Conservation (phyloP, 2,113 vertebrate species). For the Panurus biarmicus region DNA sequence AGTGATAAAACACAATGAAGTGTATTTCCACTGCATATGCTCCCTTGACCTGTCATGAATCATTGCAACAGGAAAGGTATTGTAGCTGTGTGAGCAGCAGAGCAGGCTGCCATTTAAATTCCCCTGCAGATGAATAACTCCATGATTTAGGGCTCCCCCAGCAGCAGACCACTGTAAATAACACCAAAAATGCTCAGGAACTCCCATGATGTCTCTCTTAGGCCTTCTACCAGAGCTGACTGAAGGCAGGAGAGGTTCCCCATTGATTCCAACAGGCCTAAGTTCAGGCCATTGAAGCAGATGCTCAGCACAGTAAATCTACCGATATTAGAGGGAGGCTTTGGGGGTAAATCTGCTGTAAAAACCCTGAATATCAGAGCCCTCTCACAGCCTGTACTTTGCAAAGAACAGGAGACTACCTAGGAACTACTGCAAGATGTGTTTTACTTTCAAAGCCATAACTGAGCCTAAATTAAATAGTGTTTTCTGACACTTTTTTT, state of each 20-base stretch:
- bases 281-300: not conserved
- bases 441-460: not conserved
- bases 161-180: constrained; percentile 13
- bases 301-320: not conserved
- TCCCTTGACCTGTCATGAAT: constrained; percentile 7
- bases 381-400: not conserved
- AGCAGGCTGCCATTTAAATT: not conserved
- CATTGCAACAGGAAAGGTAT: not conserved
- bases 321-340: not conserved
- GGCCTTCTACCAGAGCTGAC: not conserved
- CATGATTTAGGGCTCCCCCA: not conserved
- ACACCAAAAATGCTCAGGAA: not conserved
- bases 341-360: not conserved
- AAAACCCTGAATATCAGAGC: not conserved
- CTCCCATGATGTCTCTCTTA: not conserved
- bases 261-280: not conserved
- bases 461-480: not conserved
- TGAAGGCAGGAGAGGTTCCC: not conserved
- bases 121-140: constrained; percentile 9
- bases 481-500: not conserved
- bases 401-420: not conserved
- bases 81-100: not conserved
- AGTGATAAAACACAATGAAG: not conserved
- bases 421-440: not conserved
- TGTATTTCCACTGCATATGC: not conserved